A percentile compares a stretch with the other conserved stretches of the same genome.
Conservation (phyloP, 2,113 vertebrate genomes). For the Xiphophorus maculatus region DNA sequence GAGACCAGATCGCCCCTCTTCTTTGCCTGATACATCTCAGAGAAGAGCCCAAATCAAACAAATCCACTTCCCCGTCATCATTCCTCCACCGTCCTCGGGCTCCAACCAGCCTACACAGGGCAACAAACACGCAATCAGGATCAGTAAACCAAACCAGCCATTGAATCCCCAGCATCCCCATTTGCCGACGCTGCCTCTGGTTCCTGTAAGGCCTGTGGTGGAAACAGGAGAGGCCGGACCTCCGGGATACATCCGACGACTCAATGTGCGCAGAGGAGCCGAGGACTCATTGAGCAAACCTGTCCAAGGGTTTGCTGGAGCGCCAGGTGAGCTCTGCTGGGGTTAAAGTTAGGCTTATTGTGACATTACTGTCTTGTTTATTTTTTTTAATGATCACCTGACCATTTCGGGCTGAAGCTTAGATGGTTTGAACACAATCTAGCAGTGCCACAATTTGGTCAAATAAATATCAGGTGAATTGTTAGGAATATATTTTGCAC, state of each 20-base stretch:
- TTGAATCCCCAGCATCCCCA: conserved; percentile 48
- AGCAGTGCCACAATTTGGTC: no score
- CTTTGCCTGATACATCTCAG: conserved; percentile 46
- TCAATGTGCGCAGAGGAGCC: conserved; percentile 75
- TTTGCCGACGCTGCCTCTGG: conserved; percentile 3
- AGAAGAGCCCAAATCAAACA: conserved; percentile 62
- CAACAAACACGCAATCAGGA: conserved; percentile 37
- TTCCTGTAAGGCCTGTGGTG: conserved; percentile 66
- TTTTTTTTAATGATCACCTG: no score
- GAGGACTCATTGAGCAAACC: conserved; percentile 76
- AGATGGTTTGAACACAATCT: no score
- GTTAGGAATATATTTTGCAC: no score
- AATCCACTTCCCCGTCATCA: conserved; percentile 76
- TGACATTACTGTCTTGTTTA: not conserved
- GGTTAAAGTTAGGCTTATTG: not conserved
- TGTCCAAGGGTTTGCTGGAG: conserved; percentile 87
- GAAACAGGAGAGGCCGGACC: conserved; percentile 93
- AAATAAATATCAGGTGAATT: no score
- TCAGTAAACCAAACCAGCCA: conserved; percentile 45
- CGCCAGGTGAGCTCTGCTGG: conserved; percentile 82
- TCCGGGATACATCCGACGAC: conserved; percentile 82
- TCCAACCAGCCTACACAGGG: conserved; percentile 49
- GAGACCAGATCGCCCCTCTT: conserved; percentile 57
- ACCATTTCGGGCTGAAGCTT: no score
- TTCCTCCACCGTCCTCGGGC: conserved; percentile 55